Evolutionary conservation across 92 coral and sea anemone genomes (phyloP).

Genomic region (Epizoanthus rinbou): DNA sequence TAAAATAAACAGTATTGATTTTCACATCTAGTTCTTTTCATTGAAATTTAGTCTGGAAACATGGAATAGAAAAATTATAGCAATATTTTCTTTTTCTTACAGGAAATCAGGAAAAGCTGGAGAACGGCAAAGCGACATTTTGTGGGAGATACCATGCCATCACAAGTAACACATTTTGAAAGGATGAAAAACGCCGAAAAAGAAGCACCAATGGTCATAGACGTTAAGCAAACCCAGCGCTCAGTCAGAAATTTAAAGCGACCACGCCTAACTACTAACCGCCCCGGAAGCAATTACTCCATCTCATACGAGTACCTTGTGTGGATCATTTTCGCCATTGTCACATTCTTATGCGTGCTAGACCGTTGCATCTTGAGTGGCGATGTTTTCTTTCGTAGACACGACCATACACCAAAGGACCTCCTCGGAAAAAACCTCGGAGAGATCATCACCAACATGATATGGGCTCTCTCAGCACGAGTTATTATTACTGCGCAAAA

Average conservation of each 20-base stretch:
- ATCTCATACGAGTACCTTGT: conserved; percentile 7
- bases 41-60: too few relatives aligned
- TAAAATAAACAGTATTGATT: too few relatives aligned
- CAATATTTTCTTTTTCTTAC: not conserved
- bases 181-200: not conserved
- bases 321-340: conserved; percentile 25
- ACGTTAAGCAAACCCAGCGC: not conserved
- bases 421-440: conserved; percentile 53
- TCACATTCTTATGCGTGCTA: conserved; percentile 44
- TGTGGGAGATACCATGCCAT: not conserved
- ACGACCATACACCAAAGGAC: conserved; percentile 43
- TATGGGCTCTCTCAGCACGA: conserved; percentile 67
- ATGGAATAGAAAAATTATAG: too few relatives aligned
- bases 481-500: conserved; percentile 54
- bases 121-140: conserved; percentile 17
- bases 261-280: not conserved
- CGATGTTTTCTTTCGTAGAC: conserved; percentile 50
- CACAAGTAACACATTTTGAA: not conserved
- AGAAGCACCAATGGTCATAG: not conserved
- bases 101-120: conserved; percentile 4
- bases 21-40: too few relatives aligned
- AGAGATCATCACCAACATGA: conserved; percentile 52
- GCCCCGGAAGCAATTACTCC: not conserved
- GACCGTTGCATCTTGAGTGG: conserved; percentile 56
- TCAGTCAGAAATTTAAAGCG: not conserved